Evolutionary conservation across 2,113 vertebrate species (phyloP), one percentile per base, ranked within the genome.

Genomic region (Ptychochromis oligacanthus): DNA sequence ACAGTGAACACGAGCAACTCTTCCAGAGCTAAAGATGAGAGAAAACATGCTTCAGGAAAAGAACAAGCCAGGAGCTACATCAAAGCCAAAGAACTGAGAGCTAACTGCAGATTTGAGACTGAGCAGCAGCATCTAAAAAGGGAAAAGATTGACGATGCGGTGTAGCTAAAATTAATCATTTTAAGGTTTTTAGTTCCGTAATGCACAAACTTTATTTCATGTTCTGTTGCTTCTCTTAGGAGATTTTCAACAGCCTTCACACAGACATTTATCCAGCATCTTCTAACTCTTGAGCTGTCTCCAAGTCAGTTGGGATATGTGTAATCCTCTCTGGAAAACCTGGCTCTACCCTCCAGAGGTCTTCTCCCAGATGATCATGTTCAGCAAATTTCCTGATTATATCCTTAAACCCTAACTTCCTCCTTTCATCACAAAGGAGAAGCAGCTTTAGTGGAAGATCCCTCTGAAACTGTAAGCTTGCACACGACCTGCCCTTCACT

Each of bases 1-100:
- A 81, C 59, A 77, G 83, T 6, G 75, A 86, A 81, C 61, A 81
- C 31, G 82, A 91, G 75, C 74, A 76, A 49, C 87, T 77, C 61
- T 79, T 79, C n/a, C 81, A 12, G 67, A 77, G 62, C 64, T 46
- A 6, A 31, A 76, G 58, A 80, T 7, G 8, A 56, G 74, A 86
- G 84, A 75, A 78, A 83, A 82, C 81, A 40, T 26, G 7, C 76
- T 46, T 75, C 54, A 15, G 77, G 79, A 86, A 84, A 64, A 81
- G 85, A 91, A 87, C 75, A 22, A 80, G 34, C 31, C 64, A 59
- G 74, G 24, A 83, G 70, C 70, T 65, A 70, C 64, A 56, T 6
- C 60, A 2, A 26, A 15, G 82, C 82, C 57, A 78, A 40, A 24
- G 24, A 89, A 18, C 46, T 34, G 49, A 82, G 81, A 38, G 77